Evolutionary conservation across 2,113 vertebrate genomes (phyloP).

Genomic region (Ibidorhyncha struthersii): DNA sequence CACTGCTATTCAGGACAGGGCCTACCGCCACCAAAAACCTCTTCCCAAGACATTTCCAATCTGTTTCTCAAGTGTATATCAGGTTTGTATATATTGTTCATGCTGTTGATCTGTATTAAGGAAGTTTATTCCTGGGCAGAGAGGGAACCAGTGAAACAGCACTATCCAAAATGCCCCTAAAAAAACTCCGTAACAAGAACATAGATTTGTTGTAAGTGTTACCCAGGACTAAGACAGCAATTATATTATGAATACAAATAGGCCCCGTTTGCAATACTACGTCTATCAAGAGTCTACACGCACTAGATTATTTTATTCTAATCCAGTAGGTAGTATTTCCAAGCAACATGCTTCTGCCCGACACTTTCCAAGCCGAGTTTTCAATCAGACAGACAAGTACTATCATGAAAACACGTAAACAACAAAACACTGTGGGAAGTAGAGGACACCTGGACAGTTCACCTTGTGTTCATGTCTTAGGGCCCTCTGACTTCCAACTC

Average conservation of each 20-base stretch:
- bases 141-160: background rate
- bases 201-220: background rate
- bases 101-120: background rate
- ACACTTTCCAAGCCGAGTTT: background rate
- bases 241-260: background rate
- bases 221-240: background rate
- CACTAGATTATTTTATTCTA: background rate
- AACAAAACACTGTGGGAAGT: background rate
- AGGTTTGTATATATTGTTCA: background rate
- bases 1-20: background rate
- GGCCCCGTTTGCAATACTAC: background rate
- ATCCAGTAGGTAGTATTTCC: background rate
- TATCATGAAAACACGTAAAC: background rate
- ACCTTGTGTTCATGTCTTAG: background rate
- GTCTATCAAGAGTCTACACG: background rate
- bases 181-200: fast-evolving
- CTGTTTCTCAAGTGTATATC: background rate
- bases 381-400: background rate
- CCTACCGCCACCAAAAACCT: background rate
- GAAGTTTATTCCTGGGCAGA: background rate
- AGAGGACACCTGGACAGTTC: background rate
- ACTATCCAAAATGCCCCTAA: background rate
- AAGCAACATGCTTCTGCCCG: background rate
- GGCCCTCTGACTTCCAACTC: background rate
- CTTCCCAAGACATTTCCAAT: background rate